These are phyloP conservation scores for Australoheros facetus DNA, from an alignment of 2,797 vertebrate species.

Conservation along the genomic window DNA sequence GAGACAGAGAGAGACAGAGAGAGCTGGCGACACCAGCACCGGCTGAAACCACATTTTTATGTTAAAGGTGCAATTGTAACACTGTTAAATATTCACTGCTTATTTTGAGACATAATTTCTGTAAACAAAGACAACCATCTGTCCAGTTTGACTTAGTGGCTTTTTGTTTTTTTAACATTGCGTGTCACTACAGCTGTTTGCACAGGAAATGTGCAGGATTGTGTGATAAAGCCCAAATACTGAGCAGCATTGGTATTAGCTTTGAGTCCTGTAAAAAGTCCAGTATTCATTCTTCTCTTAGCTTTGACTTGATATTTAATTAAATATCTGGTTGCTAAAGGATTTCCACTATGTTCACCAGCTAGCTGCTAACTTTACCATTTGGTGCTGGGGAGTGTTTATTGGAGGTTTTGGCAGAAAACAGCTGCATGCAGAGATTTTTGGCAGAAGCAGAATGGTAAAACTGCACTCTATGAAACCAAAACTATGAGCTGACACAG, in stretches of 20 bases:
- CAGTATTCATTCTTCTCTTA: not conserved
- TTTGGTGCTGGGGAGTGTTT: not conserved
- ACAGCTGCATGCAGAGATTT: not conserved
- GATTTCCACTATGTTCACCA: not conserved
- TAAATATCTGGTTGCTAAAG: not conserved
- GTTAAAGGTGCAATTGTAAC: conserved; percentile 26
- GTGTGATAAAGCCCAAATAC: not conserved
- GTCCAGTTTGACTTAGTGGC: not conserved
- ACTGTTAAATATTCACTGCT: conserved; percentile 5
- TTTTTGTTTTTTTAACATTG: not conserved
- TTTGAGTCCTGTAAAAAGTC: not conserved
- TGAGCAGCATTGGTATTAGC: not conserved
- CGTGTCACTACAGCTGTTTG: not conserved
- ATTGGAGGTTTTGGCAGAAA: not conserved
- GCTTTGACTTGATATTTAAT: not conserved
- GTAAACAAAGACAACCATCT: conserved; percentile 16
- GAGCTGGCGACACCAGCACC: not conserved
- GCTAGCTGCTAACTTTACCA: not conserved
- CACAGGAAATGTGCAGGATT: not conserved
- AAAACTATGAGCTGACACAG: not conserved
- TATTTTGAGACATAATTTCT: conserved; percentile 21
- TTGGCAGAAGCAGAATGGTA: not conserved
- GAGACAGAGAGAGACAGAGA: conserved; percentile 4
- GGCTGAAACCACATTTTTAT: conserved; percentile 4
- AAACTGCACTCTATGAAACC: not conserved